Percentiles rank a stretch among this genome's conserved stretches.
Conservation (phyloP, 1,140 invertebrate species). For the Galendromus occidentalis region DNA sequence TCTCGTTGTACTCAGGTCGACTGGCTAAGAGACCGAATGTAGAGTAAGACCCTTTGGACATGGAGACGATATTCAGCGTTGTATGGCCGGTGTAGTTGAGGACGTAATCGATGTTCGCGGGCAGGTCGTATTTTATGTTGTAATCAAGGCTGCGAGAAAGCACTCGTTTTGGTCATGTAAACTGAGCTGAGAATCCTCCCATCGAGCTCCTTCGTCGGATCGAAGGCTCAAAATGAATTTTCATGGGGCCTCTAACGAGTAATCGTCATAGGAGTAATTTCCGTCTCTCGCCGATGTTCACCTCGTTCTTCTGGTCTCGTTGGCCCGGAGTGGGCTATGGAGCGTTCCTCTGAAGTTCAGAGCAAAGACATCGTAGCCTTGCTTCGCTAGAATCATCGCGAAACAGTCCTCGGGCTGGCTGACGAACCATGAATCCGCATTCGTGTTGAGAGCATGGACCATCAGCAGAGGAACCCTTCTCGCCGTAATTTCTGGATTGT, state of each 20-base stretch:
- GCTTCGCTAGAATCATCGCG: background rate
- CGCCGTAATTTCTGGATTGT: background rate
- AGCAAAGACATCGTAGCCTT: background rate
- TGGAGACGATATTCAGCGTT: background rate
- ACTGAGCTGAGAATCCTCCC: no score
- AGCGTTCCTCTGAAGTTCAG: background rate
- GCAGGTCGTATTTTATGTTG: background rate
- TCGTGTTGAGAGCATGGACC: background rate
- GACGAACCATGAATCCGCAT: background rate
- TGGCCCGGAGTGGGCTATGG: background rate
- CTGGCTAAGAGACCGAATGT: background rate
- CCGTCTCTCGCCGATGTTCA: no score
- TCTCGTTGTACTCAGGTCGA: background rate
- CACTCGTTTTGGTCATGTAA: no score
- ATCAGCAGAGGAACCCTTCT: background rate
- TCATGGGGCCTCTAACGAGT: no score
- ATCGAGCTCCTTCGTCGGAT: no score
- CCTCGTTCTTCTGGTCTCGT: no score
- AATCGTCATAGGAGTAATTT: no score
- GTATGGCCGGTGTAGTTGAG: background rate
- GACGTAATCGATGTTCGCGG: background rate
- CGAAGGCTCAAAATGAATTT: no score
- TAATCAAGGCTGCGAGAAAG: background rate
- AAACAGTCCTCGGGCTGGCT: background rate
- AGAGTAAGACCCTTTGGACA: background rate